Base-by-base conservation (phyloP, 2,888 invertebrate species). In the Myopa tessellatipennis region DNA sequence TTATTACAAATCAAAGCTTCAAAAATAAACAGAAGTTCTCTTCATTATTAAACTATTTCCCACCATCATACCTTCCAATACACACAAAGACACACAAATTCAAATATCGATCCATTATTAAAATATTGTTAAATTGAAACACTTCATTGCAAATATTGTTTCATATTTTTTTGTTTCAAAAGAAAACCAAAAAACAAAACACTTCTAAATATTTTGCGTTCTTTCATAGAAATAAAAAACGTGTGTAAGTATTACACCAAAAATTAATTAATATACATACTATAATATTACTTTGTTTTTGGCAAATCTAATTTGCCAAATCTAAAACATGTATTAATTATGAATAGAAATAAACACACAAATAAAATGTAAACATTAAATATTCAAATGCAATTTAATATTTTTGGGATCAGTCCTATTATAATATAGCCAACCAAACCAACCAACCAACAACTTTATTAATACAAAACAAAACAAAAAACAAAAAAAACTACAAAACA, bases 401-500 rank as follows among this genome's bases (percentile, higher is more conserved):
- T 60, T 68, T 74, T 78, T 78, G 80, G 80, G 80, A 80, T 78
- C 75, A 78, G 60, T 78, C 68, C 67, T 75, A 78, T 77, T 76
- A 78, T 73, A 74, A 79, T 79, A 76, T 78, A 76, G 78, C 63
- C 72, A 77, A 77, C 55, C 55, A 55, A 55, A 78, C 63, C 72
- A 77, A 77, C 55, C 55, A 55, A 55, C n/a, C 10, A 55, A 10
- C 55, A 55, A 55, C 55, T 16, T 55, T 55, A 55, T 55, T 55
- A 55, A 55, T 8, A 55, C 14, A 68, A 55, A 55, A 55, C 14
- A 68, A 67, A 78, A 75, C 45, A 45, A 45, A 1, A 45, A 45
- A 45, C 1, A 45, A 45, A 16, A 55, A 68, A 67, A 78, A 78
- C n/a, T n/a, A 26, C 26, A 26, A 26, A 26, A 26, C 26, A 26